Percentiles rank a stretch among this genome's conserved stretches.
Evolutionary conservation across 2,888 invertebrate species (phyloP).

Genomic region (Chymomyza caudatula): DNA sequence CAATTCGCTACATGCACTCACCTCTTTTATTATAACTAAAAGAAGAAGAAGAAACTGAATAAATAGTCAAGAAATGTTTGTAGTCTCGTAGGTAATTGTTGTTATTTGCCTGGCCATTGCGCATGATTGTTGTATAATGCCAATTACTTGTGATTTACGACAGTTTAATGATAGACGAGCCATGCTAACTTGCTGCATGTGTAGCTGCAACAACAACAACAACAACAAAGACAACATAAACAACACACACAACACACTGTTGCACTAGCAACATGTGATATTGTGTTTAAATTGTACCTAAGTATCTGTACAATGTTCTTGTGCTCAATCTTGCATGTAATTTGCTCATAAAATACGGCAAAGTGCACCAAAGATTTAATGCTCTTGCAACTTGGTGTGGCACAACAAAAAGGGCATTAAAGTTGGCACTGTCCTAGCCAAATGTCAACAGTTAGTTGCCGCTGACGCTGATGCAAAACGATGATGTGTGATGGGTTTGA

Average conservation of each 20-base stretch:
- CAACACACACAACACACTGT: too few relatives aligned
- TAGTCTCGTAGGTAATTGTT: constrained; percentile 56
- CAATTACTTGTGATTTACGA: constrained; percentile 74
- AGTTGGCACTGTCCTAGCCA: not conserved
- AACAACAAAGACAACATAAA: not conserved
- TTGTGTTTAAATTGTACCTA: constrained; percentile 15
- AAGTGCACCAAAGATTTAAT: not conserved
- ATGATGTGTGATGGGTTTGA: too few relatives aligned
- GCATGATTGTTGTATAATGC: constrained; percentile 62
- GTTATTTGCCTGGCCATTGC: constrained; percentile 48
- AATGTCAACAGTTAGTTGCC: not conserved
- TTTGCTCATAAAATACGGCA: constrained; percentile 54
- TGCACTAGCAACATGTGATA: not conserved
- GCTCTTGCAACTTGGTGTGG: not conserved
- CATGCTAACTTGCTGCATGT: constrained; percentile 1
- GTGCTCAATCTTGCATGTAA: constrained; percentile 66
- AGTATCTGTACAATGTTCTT: constrained; percentile 50
- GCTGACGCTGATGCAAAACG: not conserved
- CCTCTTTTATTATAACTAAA: constrained; percentile 19
- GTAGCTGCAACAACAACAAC: not conserved
- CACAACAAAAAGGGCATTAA: not conserved
- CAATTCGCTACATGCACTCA: not conserved
- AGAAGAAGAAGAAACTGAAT: not conserved
- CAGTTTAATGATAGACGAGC: constrained; percentile 64
- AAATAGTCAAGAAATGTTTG: constrained; percentile 30